Conservation (phyloP, 2,113 vertebrate genomes). For the Lipophrys pholis region DNA sequence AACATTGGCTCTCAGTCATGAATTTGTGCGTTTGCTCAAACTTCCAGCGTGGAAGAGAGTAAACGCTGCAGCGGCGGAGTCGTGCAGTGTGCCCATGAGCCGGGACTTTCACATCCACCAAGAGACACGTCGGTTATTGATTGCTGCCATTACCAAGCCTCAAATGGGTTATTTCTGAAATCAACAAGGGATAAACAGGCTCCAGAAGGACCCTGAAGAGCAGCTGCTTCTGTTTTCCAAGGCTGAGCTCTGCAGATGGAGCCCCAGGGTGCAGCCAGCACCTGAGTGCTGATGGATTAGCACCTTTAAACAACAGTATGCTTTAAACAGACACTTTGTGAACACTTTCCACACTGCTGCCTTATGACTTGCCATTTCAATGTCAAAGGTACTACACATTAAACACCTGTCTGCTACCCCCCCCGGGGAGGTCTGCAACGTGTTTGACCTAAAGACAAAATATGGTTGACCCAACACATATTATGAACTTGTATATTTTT, state of each 20-base stretch:
- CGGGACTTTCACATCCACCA: slow-evolving; percentile 15
- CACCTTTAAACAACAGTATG: slow-evolving; percentile 52
- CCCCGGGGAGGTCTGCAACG: too few relatives aligned
- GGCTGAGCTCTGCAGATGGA: slow-evolving; percentile 48
- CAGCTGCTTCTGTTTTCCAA: slow-evolving; percentile 34
- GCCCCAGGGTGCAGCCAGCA: slow-evolving; percentile 53
- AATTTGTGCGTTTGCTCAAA: neutral
- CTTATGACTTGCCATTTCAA: neutral
- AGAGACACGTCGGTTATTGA: slow-evolving; percentile 69
- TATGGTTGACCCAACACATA: too few relatives aligned
- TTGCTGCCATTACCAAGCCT: slow-evolving; percentile 61
- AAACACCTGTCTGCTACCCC: neutral
- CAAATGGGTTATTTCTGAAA: slow-evolving; percentile 57
- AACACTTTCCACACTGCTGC: slow-evolving; percentile 3
- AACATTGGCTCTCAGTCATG: too few relatives aligned
- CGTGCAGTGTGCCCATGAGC: slow-evolving; percentile 13
- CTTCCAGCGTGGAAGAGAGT: neutral
- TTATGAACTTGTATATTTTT: too few relatives aligned
- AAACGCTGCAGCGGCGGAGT: slow-evolving; percentile 3
- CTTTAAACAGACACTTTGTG: slow-evolving; percentile 36
- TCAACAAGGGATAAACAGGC: slow-evolving; percentile 51
- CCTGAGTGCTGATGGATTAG: slow-evolving; percentile 63
- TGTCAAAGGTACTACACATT: neutral
- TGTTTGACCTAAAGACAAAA: too few relatives aligned
- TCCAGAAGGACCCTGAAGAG: slow-evolving; percentile 45